Evolutionary conservation across 1,140 invertebrate genomes (phyloP).

Genomic region (Cyrtorhinus lividipennis): DNA sequence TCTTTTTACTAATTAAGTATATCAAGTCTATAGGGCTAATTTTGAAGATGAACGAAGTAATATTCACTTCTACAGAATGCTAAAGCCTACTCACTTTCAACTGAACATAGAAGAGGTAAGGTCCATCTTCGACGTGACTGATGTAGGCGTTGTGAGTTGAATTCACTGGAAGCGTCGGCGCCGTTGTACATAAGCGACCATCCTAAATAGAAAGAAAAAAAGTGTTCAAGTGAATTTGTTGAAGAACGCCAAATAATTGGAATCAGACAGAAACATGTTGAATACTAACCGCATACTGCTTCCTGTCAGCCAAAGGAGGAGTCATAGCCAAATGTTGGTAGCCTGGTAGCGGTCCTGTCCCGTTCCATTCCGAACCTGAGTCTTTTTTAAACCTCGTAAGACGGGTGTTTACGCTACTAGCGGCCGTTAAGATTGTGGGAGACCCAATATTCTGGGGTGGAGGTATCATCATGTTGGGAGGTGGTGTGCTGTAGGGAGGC

Average conservation of each 20-base stretch:
- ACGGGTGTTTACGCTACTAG: not conserved
- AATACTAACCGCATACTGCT: not conserved
- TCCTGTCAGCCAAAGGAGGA: not conserved
- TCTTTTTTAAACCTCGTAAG: not conserved
- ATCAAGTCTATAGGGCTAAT: not conserved
- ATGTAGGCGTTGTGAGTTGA: slow-evolving; percentile 48
- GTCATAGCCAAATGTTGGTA: not conserved
- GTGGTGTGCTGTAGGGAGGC: too few relatives aligned
- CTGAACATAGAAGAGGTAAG: slow-evolving; percentile 55
- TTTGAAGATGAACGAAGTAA: not conserved
- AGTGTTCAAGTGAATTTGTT: not conserved
- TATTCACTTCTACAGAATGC: not conserved
- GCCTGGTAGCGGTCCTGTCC: not conserved
- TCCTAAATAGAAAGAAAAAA: not conserved
- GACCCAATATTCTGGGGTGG: not conserved
- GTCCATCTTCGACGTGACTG: slow-evolving; percentile 59
- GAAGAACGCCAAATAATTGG: not conserved
- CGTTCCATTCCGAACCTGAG: not conserved
- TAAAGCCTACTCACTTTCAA: slow-evolving; percentile 31
- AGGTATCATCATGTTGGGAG: not conserved
- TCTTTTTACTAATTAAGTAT: too few relatives aligned
- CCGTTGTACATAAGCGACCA: not conserved
- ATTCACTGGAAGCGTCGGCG: slow-evolving; percentile 38
- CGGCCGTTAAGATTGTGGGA: not conserved
- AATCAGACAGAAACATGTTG: not conserved